Percentiles rank a stretch among this genome's conserved stretches.
phyloP scores from a whole-genome alignment of 2,113 vertebrate species.

The Melanerpes formicivorus region DNA sequence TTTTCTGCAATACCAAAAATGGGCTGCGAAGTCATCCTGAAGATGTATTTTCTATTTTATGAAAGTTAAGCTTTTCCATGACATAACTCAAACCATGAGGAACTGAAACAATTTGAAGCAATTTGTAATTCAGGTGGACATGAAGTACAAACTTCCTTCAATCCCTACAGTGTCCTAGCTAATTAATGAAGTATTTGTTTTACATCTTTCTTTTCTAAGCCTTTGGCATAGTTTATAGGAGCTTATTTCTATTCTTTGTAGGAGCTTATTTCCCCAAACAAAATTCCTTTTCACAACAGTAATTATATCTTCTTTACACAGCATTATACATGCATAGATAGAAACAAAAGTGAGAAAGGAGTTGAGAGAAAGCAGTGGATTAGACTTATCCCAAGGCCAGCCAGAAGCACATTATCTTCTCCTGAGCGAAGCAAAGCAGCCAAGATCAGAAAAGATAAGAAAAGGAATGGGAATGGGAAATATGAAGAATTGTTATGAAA shows the following conservation, averaged over 20 bases:
- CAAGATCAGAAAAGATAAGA: no score
- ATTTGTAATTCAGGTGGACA: not conserved
- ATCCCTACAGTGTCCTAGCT: not conserved
- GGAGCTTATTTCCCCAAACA: not conserved
- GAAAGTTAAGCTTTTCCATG: not conserved
- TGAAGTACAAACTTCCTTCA: not conserved
- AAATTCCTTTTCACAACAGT: not conserved
- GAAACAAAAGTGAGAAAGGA: not conserved
- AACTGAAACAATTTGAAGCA: not conserved
- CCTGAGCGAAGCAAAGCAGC: no score
- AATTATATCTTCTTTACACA: not conserved
- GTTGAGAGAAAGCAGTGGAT: no score
- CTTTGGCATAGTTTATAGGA: not conserved
- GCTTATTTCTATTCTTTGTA: not conserved
- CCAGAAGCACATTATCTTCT: no score
- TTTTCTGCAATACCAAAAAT: not conserved
- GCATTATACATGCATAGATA: not conserved
- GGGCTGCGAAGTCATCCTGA: accelerated
- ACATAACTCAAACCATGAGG: not conserved
- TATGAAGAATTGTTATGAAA: no score
- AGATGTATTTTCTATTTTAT: not conserved
- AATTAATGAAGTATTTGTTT: constrained; percentile 15
- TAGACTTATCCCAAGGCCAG: no score
- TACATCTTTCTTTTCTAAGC: not conserved
- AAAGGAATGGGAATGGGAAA: no score